Base-by-base conservation (phyloP, 2,797 vertebrate species). In the Sebastes trivittatus region DNA sequence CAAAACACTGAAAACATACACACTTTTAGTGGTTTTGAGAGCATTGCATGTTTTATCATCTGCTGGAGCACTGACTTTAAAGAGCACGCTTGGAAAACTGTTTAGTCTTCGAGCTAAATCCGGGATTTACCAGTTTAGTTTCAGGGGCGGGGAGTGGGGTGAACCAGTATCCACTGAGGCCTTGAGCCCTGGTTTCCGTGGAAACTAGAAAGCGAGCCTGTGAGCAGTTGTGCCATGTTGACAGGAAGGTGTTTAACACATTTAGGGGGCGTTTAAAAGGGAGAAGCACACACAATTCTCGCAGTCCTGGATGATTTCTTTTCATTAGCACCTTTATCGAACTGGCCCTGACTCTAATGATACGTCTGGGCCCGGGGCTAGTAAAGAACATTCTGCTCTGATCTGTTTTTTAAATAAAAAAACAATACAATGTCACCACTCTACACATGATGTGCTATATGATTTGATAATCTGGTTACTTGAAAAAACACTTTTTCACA, bases 191-290 rank as follows among this genome's bases (percentile, higher is more conserved):
- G 5, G 90, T 93, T 81, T 86, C 91, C 87, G 90, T 89, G 86
- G 91, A 88, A 94, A 94, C 91, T 77, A 78, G 69, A 86, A 72
- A 85, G 77, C 10, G 6, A 87, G 75, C 72, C 79, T 61, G 75
- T 1, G 46, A 78, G 86, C 71, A 66, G 75, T 78, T 83, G 83
- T 73, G 81, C 72, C 75, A 62, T 34, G 72, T 58, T 77, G 72
- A 81, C 71, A 65, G 67, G 34, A 69, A 68, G 77, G 81, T 78
- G 83, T 85, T 91, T 77, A 82, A 60, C 72, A 84, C 74, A 70
- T 81, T 78, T 75, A 6, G 67, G 52, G 52, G 59, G 10, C 7
- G 27, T 81, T 86, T 60, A 67, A 20, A 64, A 22, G 20, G 58
- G 63, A 16, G 10, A 61, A 34, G 71, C 18, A 70, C 27, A 69